Evolutionary conservation across 2,888 invertebrate species (phyloP), one percentile per base, ranked within the genome.

Genomic region (Protonemura montana): DNA sequence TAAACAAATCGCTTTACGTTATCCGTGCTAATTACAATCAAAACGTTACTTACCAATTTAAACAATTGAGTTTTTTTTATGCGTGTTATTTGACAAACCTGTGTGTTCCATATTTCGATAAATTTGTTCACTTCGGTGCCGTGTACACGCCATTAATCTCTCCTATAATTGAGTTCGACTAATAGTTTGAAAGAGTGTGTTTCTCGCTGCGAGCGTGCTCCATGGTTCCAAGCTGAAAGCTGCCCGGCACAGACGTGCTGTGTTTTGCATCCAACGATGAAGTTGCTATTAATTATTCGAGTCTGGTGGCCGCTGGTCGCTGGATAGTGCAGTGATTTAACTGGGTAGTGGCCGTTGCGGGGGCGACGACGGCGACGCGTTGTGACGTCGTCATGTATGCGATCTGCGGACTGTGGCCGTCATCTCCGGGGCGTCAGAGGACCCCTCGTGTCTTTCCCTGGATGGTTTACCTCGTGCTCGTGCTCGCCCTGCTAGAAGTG

Each of bases 401-500:
- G 35, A 35, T 35, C 35, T 35, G 35, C 35, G 35, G 35, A 35
- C 35, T 3, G 35, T 35, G 35, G 35, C 35, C 10, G 35, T 35
- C 35, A 35, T 10, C 35, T 10, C 10, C 35, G 35, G 35, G 35
- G 35, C 35, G 10, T 10, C 35, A 35, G 35, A 35, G 35, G 35
- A 3, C 35, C 35, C 35, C 35, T 35, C 35, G 35, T 35, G 35
- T 35, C 35, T 35, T 35, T 76, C 59, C 28, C 84, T 59, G 84
- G 84, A 84, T 84, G 26, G 59, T 84, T 76, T 59, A 29, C 84
- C 29, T 26, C n/a, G 59, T 76, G 27, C 2, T 84, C 59, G 84
- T 84, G 16, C 59, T 84, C 16, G 76, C 84, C 28, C 29, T 81
- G 28, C 84, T 59, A 21, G 84, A 84, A 0, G 59, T 27, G 26